phyloP scores from a whole-genome alignment of 1,140 invertebrate genomes.

The Bombus picipes region DNA sequence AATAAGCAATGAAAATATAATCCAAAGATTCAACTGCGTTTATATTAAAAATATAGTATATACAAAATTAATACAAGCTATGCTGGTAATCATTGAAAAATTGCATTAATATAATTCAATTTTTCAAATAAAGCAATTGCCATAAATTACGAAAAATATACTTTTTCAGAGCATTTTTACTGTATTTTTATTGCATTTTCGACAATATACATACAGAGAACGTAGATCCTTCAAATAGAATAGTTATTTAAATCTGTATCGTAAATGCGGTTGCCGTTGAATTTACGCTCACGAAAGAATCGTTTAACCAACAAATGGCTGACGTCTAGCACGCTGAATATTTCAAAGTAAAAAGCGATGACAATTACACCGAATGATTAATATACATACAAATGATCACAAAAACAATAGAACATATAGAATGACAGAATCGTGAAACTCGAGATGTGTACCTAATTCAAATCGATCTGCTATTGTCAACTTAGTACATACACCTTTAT shows the following conservation, averaged over 20 bases:
- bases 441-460: not conserved
- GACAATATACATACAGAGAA: no score
- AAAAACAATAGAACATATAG: not conserved
- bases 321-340: not conserved
- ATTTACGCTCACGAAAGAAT: not conserved
- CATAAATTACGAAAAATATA: not conserved
- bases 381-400: no score
- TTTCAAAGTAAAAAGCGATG: not conserved
- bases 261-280: not conserved
- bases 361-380: not conserved
- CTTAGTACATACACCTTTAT: not conserved
- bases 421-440: not conserved
- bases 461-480: not conserved
- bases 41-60: not conserved
- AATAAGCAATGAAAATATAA: not conserved
- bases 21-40: not conserved
- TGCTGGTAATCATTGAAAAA: not conserved
- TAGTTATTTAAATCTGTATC: not conserved
- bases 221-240: not conserved
- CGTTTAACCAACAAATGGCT: conserved; percentile 38
- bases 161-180: not conserved
- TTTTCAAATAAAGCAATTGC: not conserved
- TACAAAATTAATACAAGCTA: not conserved
- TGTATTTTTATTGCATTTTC: not conserved
- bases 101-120: not conserved